Conservation (phyloP, 2,113 vertebrate genomes). For the Oreochromis niloticus region DNA sequence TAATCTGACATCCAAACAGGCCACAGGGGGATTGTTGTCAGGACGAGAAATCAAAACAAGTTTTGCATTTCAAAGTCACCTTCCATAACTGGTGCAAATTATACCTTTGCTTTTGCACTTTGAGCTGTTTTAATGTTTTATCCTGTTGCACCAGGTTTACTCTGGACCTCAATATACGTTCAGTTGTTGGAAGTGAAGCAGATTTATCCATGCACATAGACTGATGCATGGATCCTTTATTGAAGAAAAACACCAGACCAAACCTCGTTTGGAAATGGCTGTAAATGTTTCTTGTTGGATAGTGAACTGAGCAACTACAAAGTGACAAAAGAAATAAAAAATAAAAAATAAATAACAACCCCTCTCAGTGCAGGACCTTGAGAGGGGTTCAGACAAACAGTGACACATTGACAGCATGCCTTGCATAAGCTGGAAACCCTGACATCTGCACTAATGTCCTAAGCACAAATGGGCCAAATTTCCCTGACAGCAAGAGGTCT, state of each 20-base stretch:
- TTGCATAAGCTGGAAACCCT: slow-evolving; percentile 29
- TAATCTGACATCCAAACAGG: background rate
- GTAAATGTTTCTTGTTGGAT: background rate
- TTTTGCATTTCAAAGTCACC: background rate
- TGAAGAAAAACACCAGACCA: background rate
- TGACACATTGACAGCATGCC: slow-evolving; percentile 5
- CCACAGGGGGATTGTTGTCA: background rate
- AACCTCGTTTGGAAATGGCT: background rate
- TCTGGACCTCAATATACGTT: background rate
- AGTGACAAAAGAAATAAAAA: background rate
- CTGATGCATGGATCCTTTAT: background rate
- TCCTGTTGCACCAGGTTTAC: background rate
- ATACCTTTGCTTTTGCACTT: background rate
- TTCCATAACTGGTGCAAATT: background rate
- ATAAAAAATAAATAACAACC: background rate
- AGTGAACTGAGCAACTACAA: background rate
- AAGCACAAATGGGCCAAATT: background rate
- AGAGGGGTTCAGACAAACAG: background rate
- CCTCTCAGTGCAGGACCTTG: background rate
- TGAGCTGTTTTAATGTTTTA: background rate
- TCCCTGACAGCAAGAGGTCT: slow-evolving; percentile 30
- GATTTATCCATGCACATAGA: background rate
- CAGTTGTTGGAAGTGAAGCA: background rate
- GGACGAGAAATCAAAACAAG: background rate
- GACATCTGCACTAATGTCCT: slow-evolving; percentile 2